Percentiles rank a stretch among this genome's conserved stretches.
phyloP scores from a whole-genome alignment of 1,140 invertebrate genomes.

The Calephelis virginiensis region DNA sequence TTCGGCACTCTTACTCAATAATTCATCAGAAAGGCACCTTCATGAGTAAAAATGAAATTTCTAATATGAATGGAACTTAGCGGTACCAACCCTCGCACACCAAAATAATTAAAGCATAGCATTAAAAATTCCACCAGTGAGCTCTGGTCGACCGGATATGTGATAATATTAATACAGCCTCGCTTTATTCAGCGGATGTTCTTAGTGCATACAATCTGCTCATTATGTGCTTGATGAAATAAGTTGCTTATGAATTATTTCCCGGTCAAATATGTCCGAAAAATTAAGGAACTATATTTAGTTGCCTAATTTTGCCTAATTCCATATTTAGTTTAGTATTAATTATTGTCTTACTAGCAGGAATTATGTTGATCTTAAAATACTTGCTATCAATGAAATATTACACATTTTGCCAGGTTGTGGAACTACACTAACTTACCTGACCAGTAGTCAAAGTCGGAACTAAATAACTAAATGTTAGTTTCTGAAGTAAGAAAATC shows the following conservation, averaged over 20 bases:
- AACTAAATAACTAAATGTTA: too few relatives aligned
- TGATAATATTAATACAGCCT: slow-evolving; percentile 71
- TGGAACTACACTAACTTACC: too few relatives aligned
- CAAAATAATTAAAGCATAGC: slow-evolving; percentile 74
- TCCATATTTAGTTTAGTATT: too few relatives aligned
- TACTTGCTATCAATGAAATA: too few relatives aligned
- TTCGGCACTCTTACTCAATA: slow-evolving; percentile 66
- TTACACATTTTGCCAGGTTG: too few relatives aligned
- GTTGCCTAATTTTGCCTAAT: too few relatives aligned
- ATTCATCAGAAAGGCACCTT: slow-evolving; percentile 60
- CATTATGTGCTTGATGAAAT: slow-evolving; percentile 27
- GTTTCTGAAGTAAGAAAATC: too few relatives aligned
- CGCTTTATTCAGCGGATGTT: slow-evolving; percentile 37
- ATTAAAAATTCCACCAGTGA: slow-evolving; percentile 74
- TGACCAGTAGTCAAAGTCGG: too few relatives aligned
- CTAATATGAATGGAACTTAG: slow-evolving; percentile 76
- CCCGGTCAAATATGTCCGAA: neutral
- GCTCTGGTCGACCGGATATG: slow-evolving; percentile 64
- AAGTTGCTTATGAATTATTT: slow-evolving; percentile 4
- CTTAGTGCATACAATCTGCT: slow-evolving; percentile 36
- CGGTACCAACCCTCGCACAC: slow-evolving; percentile 41
- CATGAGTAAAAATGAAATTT: slow-evolving; percentile 70
- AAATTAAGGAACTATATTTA: neutral
- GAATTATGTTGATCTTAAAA: too few relatives aligned
- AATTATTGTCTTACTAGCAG: too few relatives aligned